These are phyloP conservation scores for Dolomedes plantarius DNA, from an alignment of 2,888 invertebrate genomes.

Conservation along the genomic window DNA sequence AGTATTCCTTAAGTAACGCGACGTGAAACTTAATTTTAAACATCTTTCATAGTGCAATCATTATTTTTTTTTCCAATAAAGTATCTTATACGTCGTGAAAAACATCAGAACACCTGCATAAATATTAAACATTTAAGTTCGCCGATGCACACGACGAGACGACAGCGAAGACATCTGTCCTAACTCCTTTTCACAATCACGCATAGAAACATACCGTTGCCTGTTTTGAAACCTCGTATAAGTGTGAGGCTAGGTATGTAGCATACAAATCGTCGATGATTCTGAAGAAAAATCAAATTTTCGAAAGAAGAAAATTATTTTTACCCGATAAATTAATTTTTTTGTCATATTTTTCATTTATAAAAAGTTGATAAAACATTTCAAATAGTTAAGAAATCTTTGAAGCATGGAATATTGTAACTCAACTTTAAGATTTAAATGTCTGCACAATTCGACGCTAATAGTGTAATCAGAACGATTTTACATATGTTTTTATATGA, in stretches of 20 bases:
- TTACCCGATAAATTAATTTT: too few species aligned
- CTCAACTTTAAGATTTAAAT: slow-evolving; percentile 44
- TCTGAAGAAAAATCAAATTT: too few species aligned
- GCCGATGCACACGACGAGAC: slow-evolving; percentile 43
- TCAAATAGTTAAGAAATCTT: too few species aligned
- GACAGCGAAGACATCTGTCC: slow-evolving; percentile 60
- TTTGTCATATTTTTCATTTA: too few species aligned
- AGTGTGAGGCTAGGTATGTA: neutral
- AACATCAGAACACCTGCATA: slow-evolving; percentile 43
- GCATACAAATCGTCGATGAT: neutral
- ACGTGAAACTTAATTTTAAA: neutral
- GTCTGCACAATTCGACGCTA: slow-evolving; percentile 42
- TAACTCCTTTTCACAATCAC: too few species aligned
- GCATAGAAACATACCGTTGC: slow-evolving; percentile 1
- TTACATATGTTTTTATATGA: slow-evolving; percentile 15
- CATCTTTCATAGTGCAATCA: neutral
- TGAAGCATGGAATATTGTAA: neutral
- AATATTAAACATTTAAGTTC: slow-evolving; percentile 28
- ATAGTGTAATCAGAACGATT: slow-evolving; percentile 33
- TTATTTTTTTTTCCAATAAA: neutral
- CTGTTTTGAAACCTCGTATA: too few species aligned
- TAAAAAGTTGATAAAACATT: too few species aligned
- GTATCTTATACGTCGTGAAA: neutral
- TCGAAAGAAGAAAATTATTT: too few species aligned
- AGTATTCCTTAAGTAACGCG: too few species aligned